These are phyloP conservation scores for Oikopleura albicans DNA, from an alignment of 23 tunicate species.

Conservation along the genomic window DNA sequence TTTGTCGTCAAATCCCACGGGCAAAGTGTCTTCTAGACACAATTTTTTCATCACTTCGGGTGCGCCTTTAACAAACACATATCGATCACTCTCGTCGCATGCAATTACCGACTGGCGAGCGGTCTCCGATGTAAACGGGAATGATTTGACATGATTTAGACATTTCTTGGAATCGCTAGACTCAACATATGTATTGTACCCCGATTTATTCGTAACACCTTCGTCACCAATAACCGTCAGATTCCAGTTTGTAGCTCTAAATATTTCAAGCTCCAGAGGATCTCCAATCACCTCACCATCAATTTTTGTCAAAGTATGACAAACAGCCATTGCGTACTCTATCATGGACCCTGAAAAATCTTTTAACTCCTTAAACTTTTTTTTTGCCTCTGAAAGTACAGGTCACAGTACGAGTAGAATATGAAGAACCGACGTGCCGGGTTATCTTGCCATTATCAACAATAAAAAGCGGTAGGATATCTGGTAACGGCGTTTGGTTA, in stretches of 20 bases:
- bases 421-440: no score
- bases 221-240: slow-evolving; percentile 10
- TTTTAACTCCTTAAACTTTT: not conserved
- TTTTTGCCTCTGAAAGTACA: no score
- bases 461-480: no score
- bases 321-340: slow-evolving; percentile 28
- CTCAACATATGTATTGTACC: no score
- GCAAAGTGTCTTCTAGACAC: slow-evolving; percentile 32
- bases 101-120: not conserved
- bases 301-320: slow-evolving; percentile 69
- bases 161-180: no score
- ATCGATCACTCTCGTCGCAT: not conserved
- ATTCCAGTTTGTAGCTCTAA: slow-evolving; percentile 72
- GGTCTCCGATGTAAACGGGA: not conserved
- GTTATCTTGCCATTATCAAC: no score
- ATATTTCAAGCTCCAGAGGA: slow-evolving; percentile 72
- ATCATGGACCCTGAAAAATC: not conserved
- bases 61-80: slow-evolving; percentile 42
- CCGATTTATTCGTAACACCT: not conserved
- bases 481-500: no score
- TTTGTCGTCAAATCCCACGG: slow-evolving; percentile 31
- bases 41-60: slow-evolving; percentile 59
- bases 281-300: slow-evolving; percentile 48
- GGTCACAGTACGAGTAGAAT: no score
- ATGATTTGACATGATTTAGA: not conserved